phyloP scores from a whole-genome alignment of 2,888 invertebrate genomes.

The Acanthosepion pharaonis region DNA sequence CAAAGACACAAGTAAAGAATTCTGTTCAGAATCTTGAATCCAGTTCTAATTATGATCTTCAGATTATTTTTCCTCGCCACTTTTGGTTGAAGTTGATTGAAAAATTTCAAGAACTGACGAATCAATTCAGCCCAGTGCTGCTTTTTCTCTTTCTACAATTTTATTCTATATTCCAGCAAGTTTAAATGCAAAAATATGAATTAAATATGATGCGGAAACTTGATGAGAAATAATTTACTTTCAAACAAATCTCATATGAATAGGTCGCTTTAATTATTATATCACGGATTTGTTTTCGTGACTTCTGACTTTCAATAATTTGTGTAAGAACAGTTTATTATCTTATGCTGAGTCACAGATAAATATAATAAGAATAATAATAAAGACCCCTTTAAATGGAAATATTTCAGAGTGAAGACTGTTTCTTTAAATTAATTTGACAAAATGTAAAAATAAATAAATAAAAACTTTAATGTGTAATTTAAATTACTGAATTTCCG shows the following conservation, averaged over 20 bases:
- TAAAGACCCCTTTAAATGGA: too few species aligned
- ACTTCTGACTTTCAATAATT: too few species aligned
- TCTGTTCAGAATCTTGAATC: background rate
- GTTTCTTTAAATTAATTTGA: too few species aligned
- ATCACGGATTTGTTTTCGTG: too few species aligned
- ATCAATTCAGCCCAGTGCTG: background rate
- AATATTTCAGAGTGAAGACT: too few species aligned
- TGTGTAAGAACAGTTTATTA: too few species aligned
- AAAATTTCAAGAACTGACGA: background rate
- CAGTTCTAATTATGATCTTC: background rate
- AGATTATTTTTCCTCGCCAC: background rate
- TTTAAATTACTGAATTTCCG: too few species aligned
- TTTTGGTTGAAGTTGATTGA: background rate
- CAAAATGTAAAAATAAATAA: too few species aligned
- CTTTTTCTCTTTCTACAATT: background rate
- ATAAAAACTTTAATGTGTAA: too few species aligned
- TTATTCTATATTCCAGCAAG: background rate
- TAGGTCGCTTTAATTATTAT: too few species aligned
- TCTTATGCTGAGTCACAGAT: too few species aligned
- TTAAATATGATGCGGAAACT: background rate
- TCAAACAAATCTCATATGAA: background rate
- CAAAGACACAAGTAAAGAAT: background rate
- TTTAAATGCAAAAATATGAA: background rate
- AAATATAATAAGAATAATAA: too few species aligned
- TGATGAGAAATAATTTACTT: background rate